phyloP scores from a whole-genome alignment of 1,140 invertebrate species.

The Megathymus violae region DNA sequence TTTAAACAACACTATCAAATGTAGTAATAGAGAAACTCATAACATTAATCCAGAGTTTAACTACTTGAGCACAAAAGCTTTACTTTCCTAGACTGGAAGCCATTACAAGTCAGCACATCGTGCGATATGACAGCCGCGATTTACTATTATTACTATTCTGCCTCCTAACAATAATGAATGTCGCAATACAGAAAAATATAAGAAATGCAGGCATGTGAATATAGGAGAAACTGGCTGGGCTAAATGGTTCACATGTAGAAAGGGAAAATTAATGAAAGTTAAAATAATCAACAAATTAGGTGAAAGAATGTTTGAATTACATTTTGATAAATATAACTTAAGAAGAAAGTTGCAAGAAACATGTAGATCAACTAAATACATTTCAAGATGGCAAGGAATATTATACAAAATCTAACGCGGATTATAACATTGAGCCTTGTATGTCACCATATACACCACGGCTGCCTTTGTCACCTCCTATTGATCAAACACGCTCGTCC shows the following conservation, averaged over 20 bases:
- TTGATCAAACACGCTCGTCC: background rate
- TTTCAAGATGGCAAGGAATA: too few relatives aligned
- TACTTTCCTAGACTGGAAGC: background rate
- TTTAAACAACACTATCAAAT: too few relatives aligned
- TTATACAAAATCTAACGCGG: background rate
- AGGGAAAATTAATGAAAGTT: slow-evolving; percentile 2
- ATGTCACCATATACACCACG: background rate
- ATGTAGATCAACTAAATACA: slow-evolving; percentile 6
- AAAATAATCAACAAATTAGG: slow-evolving; percentile 7
- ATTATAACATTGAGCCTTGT: too few relatives aligned
- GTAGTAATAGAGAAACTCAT: slow-evolving; percentile 1
- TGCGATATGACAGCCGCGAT: background rate
- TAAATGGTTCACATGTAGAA: background rate
- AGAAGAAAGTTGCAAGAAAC: background rate
- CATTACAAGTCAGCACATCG: slow-evolving; percentile 8
- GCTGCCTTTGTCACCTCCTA: too few relatives aligned
- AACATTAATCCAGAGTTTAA: slow-evolving; percentile 9
- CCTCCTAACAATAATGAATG: slow-evolving; percentile 2
- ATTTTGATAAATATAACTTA: background rate
- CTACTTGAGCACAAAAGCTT: slow-evolving; percentile 9
- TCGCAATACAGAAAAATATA: background rate
- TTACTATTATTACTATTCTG: background rate
- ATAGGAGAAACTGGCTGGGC: background rate
- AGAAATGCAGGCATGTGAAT: background rate
- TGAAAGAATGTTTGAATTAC: slow-evolving; percentile 5